phyloP scores from a whole-genome alignment of 2,113 vertebrate genomes.

The Elephas maximus region DNA sequence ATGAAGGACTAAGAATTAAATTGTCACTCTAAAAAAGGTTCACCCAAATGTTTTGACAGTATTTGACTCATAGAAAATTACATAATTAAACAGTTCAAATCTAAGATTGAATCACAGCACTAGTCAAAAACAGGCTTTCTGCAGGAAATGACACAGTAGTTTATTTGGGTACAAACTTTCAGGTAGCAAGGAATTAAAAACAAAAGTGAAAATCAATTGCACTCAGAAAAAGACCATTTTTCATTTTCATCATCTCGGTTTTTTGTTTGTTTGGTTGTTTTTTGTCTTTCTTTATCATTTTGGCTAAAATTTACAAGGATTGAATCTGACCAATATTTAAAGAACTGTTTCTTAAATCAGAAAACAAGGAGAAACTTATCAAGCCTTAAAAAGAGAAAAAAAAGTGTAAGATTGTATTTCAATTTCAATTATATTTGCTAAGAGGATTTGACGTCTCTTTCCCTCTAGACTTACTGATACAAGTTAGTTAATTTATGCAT shows the following conservation, averaged over 20 bases:
- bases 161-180: neutral
- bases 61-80: neutral
- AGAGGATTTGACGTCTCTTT: neutral
- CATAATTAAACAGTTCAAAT: neutral
- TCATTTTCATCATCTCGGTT: neutral
- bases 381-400: neutral
- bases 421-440: neutral
- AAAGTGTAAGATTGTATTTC: neutral
- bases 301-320: conserved; percentile 13
- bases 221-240: neutral
- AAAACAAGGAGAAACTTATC: neutral
- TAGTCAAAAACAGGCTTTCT: neutral
- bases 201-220: neutral
- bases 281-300: neutral
- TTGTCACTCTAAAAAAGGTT: neutral
- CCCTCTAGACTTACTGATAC: no score
- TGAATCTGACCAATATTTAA: neutral
- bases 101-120: neutral
- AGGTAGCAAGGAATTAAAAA: neutral
- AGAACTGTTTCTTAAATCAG: neutral
- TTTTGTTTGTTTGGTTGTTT: neutral
- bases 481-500: neutral
- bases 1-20: neutral
- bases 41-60: neutral
- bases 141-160: neutral